Base-by-base conservation (phyloP, 2,888 invertebrate species). In the Cryptus viduatorius region DNA sequence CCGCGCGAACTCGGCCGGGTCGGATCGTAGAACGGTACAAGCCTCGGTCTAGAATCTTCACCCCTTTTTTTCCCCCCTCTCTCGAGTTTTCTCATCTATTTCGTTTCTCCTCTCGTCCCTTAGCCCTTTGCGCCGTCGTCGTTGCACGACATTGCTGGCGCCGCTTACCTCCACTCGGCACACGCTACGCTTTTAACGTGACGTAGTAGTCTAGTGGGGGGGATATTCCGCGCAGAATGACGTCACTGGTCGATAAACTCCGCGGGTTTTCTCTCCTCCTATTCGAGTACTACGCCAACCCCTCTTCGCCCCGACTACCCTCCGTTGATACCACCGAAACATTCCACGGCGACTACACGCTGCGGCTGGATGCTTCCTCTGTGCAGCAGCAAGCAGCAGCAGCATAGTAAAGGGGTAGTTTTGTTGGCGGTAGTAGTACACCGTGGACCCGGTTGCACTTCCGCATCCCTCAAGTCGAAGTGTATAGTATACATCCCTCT, bases 181-280 rank as follows among this genome's bases (percentile, higher is more conserved):
- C 89, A 84, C 84, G 86, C 88, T 84, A 86, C 86, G 85, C 89
- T 84, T 86, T 87, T 85, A 89, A 88, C 89, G 90, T 92, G 92
- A 92, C 92, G 92, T 92, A 92, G 92, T 92, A 92, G 91, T 88
- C 87, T 88, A 89, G 92, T 89, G 90, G 90, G 90, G 56, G 71
- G 76, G 83, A 89, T 87, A 88, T 67, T 81, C 44, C 72, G 79
- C 76, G 82, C 79, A 61, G 79, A 71, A 79, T 92, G 92, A 92
- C 92, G 92, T 92, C 92, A 92, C 88, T 89, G 92, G 90, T 92
- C 92, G 92, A 92, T 92, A 92, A 91, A 92, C 90, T 89, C 90
- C 88, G 82, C 69, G 77, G 31, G 81, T 59, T 50, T 50, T 53
- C 53, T 46, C 71, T 85, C 88, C 90, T 90, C 88, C 88, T 89